These are phyloP conservation scores for Alfaro cultratus DNA, from an alignment of 2,797 vertebrate species.

Conservation along the genomic window DNA sequence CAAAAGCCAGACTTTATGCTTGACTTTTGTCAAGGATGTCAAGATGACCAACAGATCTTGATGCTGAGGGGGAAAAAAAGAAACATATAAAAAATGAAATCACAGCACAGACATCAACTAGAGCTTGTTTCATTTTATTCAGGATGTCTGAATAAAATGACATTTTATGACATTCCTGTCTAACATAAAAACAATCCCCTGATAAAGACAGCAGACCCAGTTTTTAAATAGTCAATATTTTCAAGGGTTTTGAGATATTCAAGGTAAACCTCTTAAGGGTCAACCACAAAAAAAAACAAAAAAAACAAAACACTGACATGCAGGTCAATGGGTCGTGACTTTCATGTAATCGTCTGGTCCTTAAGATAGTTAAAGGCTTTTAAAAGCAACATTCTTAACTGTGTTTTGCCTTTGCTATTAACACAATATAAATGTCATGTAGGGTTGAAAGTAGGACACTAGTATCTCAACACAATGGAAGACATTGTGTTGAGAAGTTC, in stretches of 20 bases:
- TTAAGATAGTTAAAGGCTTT: not conserved
- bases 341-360: no score
- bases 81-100: not conserved
- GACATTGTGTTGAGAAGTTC: not conserved
- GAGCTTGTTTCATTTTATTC: not conserved
- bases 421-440: not conserved
- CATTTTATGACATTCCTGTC: not conserved
- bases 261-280: not conserved
- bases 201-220: not conserved
- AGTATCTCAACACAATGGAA: not conserved
- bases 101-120: not conserved
- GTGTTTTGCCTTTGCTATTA: not conserved
- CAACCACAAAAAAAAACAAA: no score
- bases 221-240: not conserved
- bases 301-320: no score
- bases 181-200: not conserved
- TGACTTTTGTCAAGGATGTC: not conserved
- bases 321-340: no score
- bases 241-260: not conserved
- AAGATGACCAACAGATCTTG: not conserved
- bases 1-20: not conserved
- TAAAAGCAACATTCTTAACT: not conserved
- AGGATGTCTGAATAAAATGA: not conserved
- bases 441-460: not conserved
- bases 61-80: not conserved